Evolutionary conservation across 2,888 invertebrate genomes (phyloP), one percentile per base, ranked within the genome.

Genomic region (Calameuta pallipes): DNA sequence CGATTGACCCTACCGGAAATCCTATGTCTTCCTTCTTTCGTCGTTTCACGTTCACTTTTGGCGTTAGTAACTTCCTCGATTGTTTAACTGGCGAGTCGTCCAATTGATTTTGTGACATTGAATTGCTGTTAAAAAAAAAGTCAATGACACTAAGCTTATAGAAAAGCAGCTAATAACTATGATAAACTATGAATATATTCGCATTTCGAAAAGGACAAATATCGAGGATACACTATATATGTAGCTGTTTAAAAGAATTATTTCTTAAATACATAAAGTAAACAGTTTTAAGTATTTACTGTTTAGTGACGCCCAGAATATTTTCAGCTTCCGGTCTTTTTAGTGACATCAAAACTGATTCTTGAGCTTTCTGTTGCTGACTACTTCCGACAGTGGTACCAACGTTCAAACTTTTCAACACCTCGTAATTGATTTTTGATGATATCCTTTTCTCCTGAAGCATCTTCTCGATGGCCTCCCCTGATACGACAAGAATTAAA

Each of bases 381-480:
- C 84, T 83, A 74, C 74, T 85, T 3, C 84, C 41, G 30, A 76
- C 31, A 70, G 37, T 83, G 75, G 80, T 79, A 74, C 84, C 83
- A 41, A 90, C 90, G 83, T 94, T 96, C 78, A 98, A 92, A 85
- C 96, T 96, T 91, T 96, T 97, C 80, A 99, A 92, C 69, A 99
- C 98, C 85, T 99, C 99, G 89, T 99, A 99, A 92, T 99, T 99
- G 78, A 99, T 98, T 93, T 99, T 99, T 6, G 95, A 95, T 4
- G 99, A 99, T 83, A 99, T 96, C 89, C 97, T 97, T 92, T 98
- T 98, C 90, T 99, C 99, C 84, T 96, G 97, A 33, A 99, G 92
- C 95, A 99, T 98, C 92, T 98, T 98, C 90, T 98, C 97, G 74
- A 99, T 98, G 0, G 99, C 99, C 92, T 99, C 98, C 4, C 96